Percentiles rank a stretch among this genome's conserved stretches.
Conservation (phyloP, 2,113 vertebrate species). For the Tenebrosternarchus preto region DNA sequence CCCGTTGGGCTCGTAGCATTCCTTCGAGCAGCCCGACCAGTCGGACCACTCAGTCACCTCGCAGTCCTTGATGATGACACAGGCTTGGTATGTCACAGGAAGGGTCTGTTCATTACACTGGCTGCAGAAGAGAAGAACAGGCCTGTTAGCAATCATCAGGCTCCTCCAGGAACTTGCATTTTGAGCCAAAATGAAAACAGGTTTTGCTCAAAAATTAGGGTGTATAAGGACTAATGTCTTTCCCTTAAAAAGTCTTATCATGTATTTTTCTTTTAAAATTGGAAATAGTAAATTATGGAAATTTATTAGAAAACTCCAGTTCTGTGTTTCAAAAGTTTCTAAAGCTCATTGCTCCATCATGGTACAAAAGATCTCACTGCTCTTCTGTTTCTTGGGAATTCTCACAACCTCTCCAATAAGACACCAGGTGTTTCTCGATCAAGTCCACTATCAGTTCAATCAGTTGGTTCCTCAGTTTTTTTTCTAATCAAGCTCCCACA, state of each 20-base stretch:
- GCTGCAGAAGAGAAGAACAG: slow-evolving; percentile 67
- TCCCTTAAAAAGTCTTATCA: not conserved
- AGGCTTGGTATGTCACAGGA: slow-evolving; percentile 90
- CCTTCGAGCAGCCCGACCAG: slow-evolving; percentile 89
- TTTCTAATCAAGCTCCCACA: no score
- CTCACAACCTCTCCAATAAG: not conserved
- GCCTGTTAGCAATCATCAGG: not conserved
- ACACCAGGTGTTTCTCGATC: no score
- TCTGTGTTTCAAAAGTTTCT: not conserved
- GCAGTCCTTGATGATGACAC: slow-evolving; percentile 88
- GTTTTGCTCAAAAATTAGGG: not conserved
- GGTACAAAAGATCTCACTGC: not conserved
- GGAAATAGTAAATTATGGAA: not conserved
- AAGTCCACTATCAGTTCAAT: no score
- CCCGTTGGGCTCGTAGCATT: slow-evolving; percentile 81
- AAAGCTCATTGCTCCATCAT: not conserved
- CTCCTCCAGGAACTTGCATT: not conserved
- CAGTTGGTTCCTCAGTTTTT: no score
- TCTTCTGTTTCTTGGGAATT: not conserved
- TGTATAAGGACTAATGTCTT: not conserved
- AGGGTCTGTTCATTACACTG: slow-evolving; percentile 86
- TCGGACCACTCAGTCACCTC: slow-evolving; percentile 89
- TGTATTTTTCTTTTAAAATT: not conserved
- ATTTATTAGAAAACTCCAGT: not conserved
- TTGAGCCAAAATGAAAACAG: not conserved